A percentile compares a stretch with the other conserved stretches of the same genome.
Conservation (phyloP, 2,888 invertebrate species). For the Didymodactylos carnosus region DNA sequence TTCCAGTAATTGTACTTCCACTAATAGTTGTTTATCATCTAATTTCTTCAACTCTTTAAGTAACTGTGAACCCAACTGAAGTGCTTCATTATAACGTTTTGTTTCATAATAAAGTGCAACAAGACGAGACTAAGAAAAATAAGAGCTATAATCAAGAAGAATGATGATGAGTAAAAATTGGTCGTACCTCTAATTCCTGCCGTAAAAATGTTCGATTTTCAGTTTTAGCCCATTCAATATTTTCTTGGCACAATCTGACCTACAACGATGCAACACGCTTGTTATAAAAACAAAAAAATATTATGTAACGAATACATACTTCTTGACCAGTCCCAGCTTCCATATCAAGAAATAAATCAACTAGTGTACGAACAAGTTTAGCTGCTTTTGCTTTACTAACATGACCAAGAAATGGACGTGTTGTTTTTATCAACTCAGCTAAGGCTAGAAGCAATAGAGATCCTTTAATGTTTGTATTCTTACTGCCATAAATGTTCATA, state of each 20-base stretch:
- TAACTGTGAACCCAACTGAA: slow-evolving; percentile 46
- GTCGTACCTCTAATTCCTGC: slow-evolving; percentile 58
- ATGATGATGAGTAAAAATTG: not conserved
- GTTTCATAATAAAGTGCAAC: slow-evolving; percentile 60
- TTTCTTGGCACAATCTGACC: slow-evolving; percentile 50
- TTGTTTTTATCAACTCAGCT: slow-evolving; percentile 66
- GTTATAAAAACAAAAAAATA: not conserved
- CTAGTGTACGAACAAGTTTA: slow-evolving; percentile 79
- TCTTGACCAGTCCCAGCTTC: slow-evolving; percentile 88
- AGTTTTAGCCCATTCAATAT: slow-evolving; percentile 97
- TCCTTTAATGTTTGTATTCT: not conserved
- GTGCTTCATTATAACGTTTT: slow-evolving; percentile 22
- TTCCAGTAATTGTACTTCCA: slow-evolving; percentile 90
- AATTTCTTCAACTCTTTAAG: slow-evolving; percentile 88
- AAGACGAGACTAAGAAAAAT: slow-evolving; percentile 44
- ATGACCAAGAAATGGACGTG: slow-evolving; percentile 73
- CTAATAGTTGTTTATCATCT: slow-evolving; percentile 92
- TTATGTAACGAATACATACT: slow-evolving; percentile 38
- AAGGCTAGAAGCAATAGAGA: slow-evolving; percentile 30
- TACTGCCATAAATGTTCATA: slow-evolving; percentile 20
- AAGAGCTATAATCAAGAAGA: not conserved
- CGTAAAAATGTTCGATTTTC: slow-evolving; percentile 87
- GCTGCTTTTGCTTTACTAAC: slow-evolving; percentile 98
- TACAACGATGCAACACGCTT: slow-evolving; percentile 19
- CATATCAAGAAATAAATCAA: slow-evolving; percentile 87